Base-by-base conservation (phyloP, 2,888 invertebrate species). In the Phaedon cochleariae region DNA sequence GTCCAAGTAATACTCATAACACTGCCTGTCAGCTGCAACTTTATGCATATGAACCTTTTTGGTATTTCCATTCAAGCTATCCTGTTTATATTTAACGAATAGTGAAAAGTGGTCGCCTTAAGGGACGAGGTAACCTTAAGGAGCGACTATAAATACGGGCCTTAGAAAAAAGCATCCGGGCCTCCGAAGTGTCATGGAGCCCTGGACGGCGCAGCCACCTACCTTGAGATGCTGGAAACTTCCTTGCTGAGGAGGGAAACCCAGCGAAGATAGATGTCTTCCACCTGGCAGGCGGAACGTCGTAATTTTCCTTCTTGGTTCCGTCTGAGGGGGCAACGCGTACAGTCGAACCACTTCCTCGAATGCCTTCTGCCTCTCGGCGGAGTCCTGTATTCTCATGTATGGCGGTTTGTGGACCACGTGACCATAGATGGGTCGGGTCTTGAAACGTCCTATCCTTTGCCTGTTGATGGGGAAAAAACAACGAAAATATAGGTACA, bases 201-300 rank as follows among this genome's bases (percentile, higher is more conserved):
- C n/a, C n/a, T n/a, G n/a, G n/a, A n/a, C n/a, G n/a, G n/a, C n/a
- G n/a, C n/a, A n/a, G n/a, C n/a, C n/a, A n/a, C n/a, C n/a, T 75
- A 83, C 84, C 78, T 93, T 94, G 59, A 94, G 85, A 71, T 92
- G 90, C 75, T 94, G 91, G 79, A 94, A 94, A 77, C 77, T 85
- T 73, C 80, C 85, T 65, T 79, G 79, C 75, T 88, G 88, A n/a
- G 81, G 80, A 3, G 86, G 87, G 64, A 85, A 85, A 64, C 87
- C 86, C 0, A 86, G 84, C 7, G 85, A 84, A 61, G 87, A 75
- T 79, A 79, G 55, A 62, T 79, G 78, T 52, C 80, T 81, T 31
- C 82, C 83, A 49, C 84, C 84, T 49, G 83, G 78, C 55, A 82
- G 77, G 65, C 84, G 77, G 74, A 84, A 84, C 18, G 82, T 80